Percentiles rank a stretch among this genome's conserved stretches.
Evolutionary conservation across 2,888 invertebrate species (phyloP).

Genomic region (Leptopilina myrica): DNA sequence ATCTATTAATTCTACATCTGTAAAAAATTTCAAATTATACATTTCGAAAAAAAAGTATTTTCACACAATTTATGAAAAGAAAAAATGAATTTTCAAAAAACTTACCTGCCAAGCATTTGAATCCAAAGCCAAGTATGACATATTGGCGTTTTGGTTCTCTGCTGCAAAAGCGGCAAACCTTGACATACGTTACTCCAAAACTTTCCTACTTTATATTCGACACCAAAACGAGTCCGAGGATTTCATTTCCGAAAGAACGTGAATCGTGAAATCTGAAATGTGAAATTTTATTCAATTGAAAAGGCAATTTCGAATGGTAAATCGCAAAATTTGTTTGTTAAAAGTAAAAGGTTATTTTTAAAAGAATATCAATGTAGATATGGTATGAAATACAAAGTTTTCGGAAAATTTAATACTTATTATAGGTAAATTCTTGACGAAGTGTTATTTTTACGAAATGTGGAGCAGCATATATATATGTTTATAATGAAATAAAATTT

Average conservation of each 20-base stretch:
- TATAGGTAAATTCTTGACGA: no score
- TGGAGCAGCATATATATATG: no score
- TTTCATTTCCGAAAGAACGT: slow-evolving; percentile 50
- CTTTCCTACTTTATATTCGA: slow-evolving; percentile 48
- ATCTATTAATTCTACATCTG: no score
- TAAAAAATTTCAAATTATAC: no score
- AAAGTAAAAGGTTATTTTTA: neutral
- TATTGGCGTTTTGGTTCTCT: slow-evolving; percentile 67
- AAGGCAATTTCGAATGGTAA: slow-evolving; percentile 30
- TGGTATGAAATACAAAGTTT: no score
- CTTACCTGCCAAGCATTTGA: slow-evolving; percentile 78
- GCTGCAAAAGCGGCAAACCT: slow-evolving; percentile 56
- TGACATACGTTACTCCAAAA: slow-evolving; percentile 48
- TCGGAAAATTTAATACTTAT: no score
- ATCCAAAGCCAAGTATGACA: slow-evolving; percentile 77
- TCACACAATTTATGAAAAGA: neutral
- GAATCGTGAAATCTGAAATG: slow-evolving; percentile 48
- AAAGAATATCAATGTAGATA: no score
- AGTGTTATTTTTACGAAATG: no score
- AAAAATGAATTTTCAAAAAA: slow-evolving; percentile 38
- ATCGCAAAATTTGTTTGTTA: no score
- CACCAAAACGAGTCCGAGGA: slow-evolving; percentile 47
- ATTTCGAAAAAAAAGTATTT: neutral
- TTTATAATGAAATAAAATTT: no score
- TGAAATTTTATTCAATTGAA: slow-evolving; percentile 34